Evolutionary conservation across 2,888 invertebrate species (phyloP).

Genomic region (Horisme vitalbata): DNA sequence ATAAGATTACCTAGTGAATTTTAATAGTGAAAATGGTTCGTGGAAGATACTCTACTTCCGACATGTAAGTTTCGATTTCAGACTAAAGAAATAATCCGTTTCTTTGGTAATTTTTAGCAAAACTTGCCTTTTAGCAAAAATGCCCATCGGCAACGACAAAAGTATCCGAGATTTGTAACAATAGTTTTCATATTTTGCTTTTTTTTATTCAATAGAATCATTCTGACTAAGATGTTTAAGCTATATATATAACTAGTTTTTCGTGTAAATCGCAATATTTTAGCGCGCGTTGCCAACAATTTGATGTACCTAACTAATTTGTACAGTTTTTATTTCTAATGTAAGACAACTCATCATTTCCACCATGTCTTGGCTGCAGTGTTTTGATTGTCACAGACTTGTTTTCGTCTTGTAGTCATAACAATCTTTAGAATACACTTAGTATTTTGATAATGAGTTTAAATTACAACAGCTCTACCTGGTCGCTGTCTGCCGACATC

Average conservation of each 20-base stretch:
- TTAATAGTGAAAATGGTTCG: slow-evolving; percentile 67
- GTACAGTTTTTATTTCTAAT: slow-evolving; percentile 15
- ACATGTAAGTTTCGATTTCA: slow-evolving; percentile 60
- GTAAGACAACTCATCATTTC: slow-evolving; percentile 16
- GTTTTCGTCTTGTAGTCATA: slow-evolving; percentile 31
- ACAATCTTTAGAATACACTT: slow-evolving; percentile 8
- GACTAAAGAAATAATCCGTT: too few species aligned
- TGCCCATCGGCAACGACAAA: too few species aligned
- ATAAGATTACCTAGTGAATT: slow-evolving; percentile 40
- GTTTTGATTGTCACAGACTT: slow-evolving; percentile 25
- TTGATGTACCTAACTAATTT: slow-evolving; percentile 14
- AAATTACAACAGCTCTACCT: slow-evolving; percentile 5
- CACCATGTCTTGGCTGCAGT: slow-evolving; percentile 23
- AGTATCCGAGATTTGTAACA: too few species aligned
- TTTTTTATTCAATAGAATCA: not conserved
- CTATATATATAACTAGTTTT: slow-evolving; percentile 7
- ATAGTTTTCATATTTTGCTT: too few species aligned
- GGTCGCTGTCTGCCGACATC: not conserved
- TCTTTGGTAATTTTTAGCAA: not conserved
- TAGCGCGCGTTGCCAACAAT: slow-evolving; percentile 28
- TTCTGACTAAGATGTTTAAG: too few species aligned
- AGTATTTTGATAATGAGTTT: slow-evolving; percentile 10
- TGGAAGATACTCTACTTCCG: slow-evolving; percentile 75
- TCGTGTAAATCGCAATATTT: slow-evolving; percentile 14
- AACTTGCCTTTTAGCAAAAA: too few species aligned